Evolutionary conservation across 2,113 vertebrate genomes (phyloP).

Genomic region (Ammodytes marinus): DNA sequence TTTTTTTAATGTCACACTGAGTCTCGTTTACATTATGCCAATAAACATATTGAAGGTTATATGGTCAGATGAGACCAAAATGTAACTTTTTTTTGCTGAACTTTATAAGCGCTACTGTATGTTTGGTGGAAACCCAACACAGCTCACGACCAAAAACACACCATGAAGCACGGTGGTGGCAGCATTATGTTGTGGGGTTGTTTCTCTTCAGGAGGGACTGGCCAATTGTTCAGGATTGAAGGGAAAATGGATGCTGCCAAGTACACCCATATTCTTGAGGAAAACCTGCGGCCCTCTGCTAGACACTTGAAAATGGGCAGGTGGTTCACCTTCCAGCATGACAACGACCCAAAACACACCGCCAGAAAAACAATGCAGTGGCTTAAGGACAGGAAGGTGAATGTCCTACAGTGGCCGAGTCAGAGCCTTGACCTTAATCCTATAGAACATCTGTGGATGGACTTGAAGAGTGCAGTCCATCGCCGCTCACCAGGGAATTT

Average conservation of each 20-base stretch:
- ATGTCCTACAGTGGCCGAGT: too few species aligned
- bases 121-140: neutral
- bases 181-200: neutral
- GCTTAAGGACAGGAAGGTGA: too few species aligned
- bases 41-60: neutral
- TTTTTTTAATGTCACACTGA: too few species aligned
- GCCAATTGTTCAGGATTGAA: neutral
- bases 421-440: too few species aligned
- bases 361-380: neutral
- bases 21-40: too few species aligned
- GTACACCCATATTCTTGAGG: neutral
- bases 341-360: neutral
- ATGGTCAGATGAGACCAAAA: neutral
- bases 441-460: neutral
- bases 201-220: neutral
- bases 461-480: neutral
- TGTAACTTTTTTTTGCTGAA: neutral
- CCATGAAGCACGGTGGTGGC: neutral
- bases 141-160: neutral
- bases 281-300: neutral
- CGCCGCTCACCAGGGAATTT: neutral
- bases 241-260: neutral
- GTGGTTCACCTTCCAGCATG: neutral
- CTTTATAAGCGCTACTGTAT: neutral
- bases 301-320: neutral